A percentile compares a stretch with the other conserved stretches of the same genome.
These are phyloP conservation scores for Lochmaea crataegi DNA, from an alignment of 2,888 invertebrate genomes.

Conservation along the genomic window DNA sequence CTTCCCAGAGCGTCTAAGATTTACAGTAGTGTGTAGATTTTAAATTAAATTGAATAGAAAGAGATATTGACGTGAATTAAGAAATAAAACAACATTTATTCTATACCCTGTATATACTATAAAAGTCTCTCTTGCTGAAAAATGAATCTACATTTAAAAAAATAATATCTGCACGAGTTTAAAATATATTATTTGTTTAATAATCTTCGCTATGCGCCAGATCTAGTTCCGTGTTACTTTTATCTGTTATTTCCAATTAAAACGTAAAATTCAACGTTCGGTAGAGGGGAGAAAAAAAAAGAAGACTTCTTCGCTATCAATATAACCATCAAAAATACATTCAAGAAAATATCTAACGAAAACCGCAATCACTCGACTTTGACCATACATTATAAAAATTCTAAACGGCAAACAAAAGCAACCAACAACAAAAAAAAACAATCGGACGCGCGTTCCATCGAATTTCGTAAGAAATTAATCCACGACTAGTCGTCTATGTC, in stretches of 20 bases:
- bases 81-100: too few relatives aligned
- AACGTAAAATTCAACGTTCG: neutral
- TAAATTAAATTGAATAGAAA: too few relatives aligned
- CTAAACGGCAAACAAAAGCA: constrained; percentile 36
- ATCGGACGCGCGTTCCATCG: constrained; percentile 47
- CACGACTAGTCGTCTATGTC: constrained; percentile 49
- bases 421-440: constrained; percentile 32
- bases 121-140: too few relatives aligned
- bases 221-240: too few relatives aligned
- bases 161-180: neutral
- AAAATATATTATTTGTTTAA: too few relatives aligned
- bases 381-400: constrained; percentile 41
- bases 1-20: too few relatives aligned
- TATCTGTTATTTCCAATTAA: neutral
- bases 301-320: neutral
- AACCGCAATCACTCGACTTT: constrained; percentile 35
- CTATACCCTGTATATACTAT: too few relatives aligned
- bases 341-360: constrained; percentile 1
- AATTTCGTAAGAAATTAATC: constrained; percentile 47
- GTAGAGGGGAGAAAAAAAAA: neutral
- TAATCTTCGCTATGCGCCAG: too few relatives aligned
- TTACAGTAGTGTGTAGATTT: too few relatives aligned
- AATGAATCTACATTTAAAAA: too few relatives aligned
- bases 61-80: too few relatives aligned
- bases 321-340: neutral